Base-by-base conservation (phyloP, 2,113 vertebrate genomes). In the Myrmophylax atrothorax region DNA sequence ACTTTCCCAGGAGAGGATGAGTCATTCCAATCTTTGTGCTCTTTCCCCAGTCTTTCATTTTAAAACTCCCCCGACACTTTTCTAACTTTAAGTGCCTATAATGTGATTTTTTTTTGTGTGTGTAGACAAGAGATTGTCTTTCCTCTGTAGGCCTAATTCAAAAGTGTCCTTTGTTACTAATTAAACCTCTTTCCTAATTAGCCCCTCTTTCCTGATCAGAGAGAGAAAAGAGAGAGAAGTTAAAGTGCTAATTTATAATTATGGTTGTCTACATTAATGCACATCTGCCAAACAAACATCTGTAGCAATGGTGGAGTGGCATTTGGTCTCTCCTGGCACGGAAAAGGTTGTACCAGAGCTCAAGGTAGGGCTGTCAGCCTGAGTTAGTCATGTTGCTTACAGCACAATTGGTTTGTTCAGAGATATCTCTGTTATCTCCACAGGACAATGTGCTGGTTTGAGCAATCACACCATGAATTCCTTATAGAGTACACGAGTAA, bases 1-100 rank as follows among this genome's bases (percentile, higher is more conserved):
- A 46, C 75, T 90, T 88, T 88, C 70, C 40, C 67, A 38, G 74
- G 63, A 90, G 85, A 88, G n/a, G 44, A 88, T 80, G 78, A 95
- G 25, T 96, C 67, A 92, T 93, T 90, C 31, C 40, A 60, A 24
- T 85, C 37, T 79, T 85, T 56, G 31, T 75, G 70, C 28, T 83
- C 78, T 91, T 94, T 90, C 49, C 82, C 76, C 46, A 73, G 31
- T 25, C 23, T 90, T 79, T 94, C 1, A 0, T 87, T 94, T 91
- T 90, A 91, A 69, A 85, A 90, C 7, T 87, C 75, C 40, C 67
- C n/a, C 80, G 82, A 69, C 6, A 38, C 33, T 62, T 46, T 76
- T 73, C 74, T 91, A 81, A 74, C 38, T 91, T 74, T 16, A 94
- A 68, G 46, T 87, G 49, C 78, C 28, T 69, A 83, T 13, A 56